phyloP scores from a whole-genome alignment of 2,797 vertebrate species.

The Schizopygopsis pylzovi region DNA sequence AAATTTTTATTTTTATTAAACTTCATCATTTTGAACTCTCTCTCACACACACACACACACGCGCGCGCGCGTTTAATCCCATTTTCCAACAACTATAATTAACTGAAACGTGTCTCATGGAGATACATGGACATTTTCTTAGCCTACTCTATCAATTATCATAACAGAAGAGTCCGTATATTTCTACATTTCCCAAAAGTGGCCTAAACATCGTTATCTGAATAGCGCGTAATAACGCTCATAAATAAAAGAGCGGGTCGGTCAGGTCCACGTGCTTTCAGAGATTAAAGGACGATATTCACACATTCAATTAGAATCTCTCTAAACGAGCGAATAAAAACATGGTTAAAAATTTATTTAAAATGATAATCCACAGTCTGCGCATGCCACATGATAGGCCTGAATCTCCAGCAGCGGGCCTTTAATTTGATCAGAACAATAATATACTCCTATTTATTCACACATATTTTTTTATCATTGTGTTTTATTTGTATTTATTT shows the following conservation, averaged over 20 bases:
- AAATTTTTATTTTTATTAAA: neutral
- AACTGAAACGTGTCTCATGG: neutral
- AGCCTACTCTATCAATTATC: neutral
- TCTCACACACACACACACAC: too few species aligned
- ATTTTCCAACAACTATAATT: neutral
- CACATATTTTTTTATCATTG: neutral
- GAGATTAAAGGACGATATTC: neutral
- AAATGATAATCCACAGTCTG: neutral
- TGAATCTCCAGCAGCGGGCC: neutral
- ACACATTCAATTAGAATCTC: neutral
- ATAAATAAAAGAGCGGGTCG: neutral
- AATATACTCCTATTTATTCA: neutral
- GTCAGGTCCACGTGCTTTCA: neutral
- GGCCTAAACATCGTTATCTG: too few species aligned
- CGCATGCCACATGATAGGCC: neutral
- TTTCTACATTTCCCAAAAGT: neutral
- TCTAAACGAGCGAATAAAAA: neutral
- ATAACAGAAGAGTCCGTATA: neutral
- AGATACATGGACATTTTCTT: neutral
- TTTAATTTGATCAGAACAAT: conserved; percentile 1
- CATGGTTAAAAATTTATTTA: neutral
- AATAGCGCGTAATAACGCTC: neutral
- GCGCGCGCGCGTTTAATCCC: neutral
- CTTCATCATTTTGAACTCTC: neutral
- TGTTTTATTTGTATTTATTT: neutral